Base-by-base conservation (phyloP, 2,888 invertebrate species). In the Abrostola tripartita region DNA sequence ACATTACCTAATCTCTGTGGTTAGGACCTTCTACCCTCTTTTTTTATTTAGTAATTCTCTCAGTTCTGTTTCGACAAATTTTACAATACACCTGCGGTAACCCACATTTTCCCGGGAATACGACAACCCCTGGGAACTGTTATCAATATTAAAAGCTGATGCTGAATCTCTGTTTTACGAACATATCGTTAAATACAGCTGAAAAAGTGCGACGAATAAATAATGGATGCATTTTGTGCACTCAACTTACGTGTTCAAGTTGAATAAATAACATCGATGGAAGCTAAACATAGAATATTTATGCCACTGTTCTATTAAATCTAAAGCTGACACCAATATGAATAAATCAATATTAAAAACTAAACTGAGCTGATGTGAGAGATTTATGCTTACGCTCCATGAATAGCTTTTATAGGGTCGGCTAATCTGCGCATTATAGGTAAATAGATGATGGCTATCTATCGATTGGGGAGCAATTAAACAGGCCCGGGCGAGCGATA, bases 391-490 rank as follows among this genome's bases (percentile, higher is more conserved):
- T 52, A 68, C 47, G 55, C 53, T 53, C 40, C 40, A 64, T 68
- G 56, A 63, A 66, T 61, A 50, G 54, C 47, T 53, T 65, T 58
- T 69, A 71, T 68, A 78, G 73, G 52, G 57, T 40, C 52, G 55
- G 59, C 71, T 73, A 76, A 76, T 74, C 69, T 73, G 60, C 57
- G 62, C 67, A 61, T 65, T 70, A 68, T 70, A 76, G 61, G 59
- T 70, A 70, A 70, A 68, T 74, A 74, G 66, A 76, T 76, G 70
- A 65, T 61, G 68, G 65, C 37, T 59, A 38, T 62, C 65, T 57
- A 76, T 74, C 71, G 78, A 79, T 80, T 75, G 71, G 62, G 50
- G 69, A 71, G 78, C 78, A 81, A 84, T 82, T 81, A 82, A 75
- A 55, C 68, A 76, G 71, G 74, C 64, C 59, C 71, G 66, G 65